phyloP scores from a whole-genome alignment of 92 coral and sea anemone species.

The Phenganax marumi region DNA sequence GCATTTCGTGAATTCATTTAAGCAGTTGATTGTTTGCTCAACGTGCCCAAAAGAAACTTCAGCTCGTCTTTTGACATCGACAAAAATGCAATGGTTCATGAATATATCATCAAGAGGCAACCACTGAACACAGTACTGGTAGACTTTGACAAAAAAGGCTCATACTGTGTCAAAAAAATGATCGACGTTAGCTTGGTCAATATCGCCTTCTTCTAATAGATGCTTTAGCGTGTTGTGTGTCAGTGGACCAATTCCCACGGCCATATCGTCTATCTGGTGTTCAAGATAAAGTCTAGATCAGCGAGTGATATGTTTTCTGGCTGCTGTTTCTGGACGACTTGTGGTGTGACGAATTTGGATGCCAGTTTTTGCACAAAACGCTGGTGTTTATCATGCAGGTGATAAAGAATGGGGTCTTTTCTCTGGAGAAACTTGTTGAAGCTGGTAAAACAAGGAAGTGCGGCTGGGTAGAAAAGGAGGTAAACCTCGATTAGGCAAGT shows the following conservation, averaged over 20 bases:
- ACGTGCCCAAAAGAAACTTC: slow-evolving; percentile 35
- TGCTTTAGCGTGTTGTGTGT: slow-evolving; percentile 30
- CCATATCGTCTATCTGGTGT: slow-evolving; percentile 55
- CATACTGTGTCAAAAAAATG: slow-evolving; percentile 55
- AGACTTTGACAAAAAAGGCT: slow-evolving; percentile 45
- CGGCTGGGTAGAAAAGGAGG: slow-evolving; percentile 26
- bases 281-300: slow-evolving; percentile 46
- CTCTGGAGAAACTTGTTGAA: too few relatives aligned
- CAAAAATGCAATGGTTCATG: slow-evolving; percentile 57
- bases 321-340: slow-evolving; percentile 45
- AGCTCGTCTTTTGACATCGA: slow-evolving; percentile 44
- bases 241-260: slow-evolving; percentile 47
- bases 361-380: slow-evolving; percentile 48
- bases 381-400: slow-evolving; percentile 48
- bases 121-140: slow-evolving; percentile 59
- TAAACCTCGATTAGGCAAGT: slow-evolving; percentile 22
- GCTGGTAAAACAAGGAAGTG: too few relatives aligned
- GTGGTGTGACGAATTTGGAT: slow-evolving; percentile 37
- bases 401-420: slow-evolving; percentile 54
- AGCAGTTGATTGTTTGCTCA: slow-evolving; percentile 37
- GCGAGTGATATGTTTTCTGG: slow-evolving; percentile 41
- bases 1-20: slow-evolving; percentile 25
- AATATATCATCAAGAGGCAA: slow-evolving; percentile 57
- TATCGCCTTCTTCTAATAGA: slow-evolving; percentile 50
- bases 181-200: slow-evolving; percentile 46